Conservation (phyloP, 2,797 vertebrate species). For the Alcedo atthis region DNA sequence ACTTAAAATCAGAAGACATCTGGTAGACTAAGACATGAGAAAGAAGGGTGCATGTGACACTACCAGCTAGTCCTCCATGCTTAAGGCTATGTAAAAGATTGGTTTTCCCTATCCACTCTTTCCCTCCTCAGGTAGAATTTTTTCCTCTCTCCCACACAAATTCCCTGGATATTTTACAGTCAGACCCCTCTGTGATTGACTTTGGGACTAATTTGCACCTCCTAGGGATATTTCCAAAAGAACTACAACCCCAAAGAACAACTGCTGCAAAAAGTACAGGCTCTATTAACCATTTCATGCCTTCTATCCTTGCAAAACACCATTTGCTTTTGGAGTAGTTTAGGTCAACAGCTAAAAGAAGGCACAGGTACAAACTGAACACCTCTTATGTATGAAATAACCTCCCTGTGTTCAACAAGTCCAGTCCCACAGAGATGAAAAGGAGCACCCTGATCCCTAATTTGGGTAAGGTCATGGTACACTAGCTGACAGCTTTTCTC, state of each 20-base stretch:
- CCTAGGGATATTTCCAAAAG: background rate
- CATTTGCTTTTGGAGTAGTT: background rate
- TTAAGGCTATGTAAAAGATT: background rate
- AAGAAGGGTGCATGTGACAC: background rate
- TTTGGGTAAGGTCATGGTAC: background rate
- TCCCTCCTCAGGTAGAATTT: background rate
- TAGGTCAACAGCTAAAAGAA: background rate
- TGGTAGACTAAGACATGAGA: background rate
- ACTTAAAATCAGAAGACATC: background rate
- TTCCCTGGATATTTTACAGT: background rate
- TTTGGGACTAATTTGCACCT: background rate
- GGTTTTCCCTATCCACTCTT: background rate
- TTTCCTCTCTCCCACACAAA: background rate
- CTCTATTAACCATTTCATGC: background rate
- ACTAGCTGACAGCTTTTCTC: background rate
- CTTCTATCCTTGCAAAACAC: background rate
- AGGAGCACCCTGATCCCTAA: background rate
- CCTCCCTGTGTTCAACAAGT: background rate
- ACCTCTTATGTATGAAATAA: background rate
- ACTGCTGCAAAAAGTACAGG: background rate
- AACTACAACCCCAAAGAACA: background rate
- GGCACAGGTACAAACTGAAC: background rate
- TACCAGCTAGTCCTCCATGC: background rate
- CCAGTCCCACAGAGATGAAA: fast-evolving
- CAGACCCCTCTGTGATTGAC: background rate